Base-by-base conservation (phyloP, 2,113 vertebrate genomes). In the Phaetusa simplex region DNA sequence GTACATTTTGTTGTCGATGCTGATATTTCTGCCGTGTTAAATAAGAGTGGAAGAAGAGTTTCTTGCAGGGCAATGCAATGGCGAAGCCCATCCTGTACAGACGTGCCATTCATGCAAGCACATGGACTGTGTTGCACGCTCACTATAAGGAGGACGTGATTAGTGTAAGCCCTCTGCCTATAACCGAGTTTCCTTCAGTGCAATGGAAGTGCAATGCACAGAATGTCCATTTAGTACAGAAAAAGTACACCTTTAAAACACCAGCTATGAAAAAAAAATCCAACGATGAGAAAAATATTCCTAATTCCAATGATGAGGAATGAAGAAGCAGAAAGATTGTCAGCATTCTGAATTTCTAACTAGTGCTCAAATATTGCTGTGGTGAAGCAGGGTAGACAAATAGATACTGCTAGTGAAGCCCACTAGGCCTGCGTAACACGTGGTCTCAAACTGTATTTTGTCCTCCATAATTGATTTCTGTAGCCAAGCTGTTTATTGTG, bases 401-500 rank as follows among this genome's bases (percentile, higher is more conserved):
- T 53, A 95, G 95, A 50, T 71, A 47, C 5, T 19, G 67, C 73
- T 93, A 62, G 83, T 76, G 77, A 93, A 55, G 70, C 95, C 92
- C 86, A 32, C 70, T 21, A 62, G 69, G 91, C 86, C 94, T 87
- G 86, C 86, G 70, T n/a, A 55, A 65, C 9, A 2, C 8, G 8
- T 87, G 84, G 86, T 91, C 82, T 89, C 70, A 38, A 72, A 43
- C 53, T 93, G 80, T 86, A 82, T 85, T 93, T 97, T 94, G 89
- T 91, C 89, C 52, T 88, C 70, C 94, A 82, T 95, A 52, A 55
- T 27, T 53, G 62, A 96, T 88, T 94, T 94, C 86, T 53, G 56
- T 95, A 93, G 53, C 93, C 83, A 91, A 91, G 78, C 71, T 91
- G 58, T 95, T 95, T 90, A 67, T 92, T 95, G 93, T 95, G 80